phyloP scores from a whole-genome alignment of 2,888 invertebrate genomes.

The Piscicola geometra region DNA sequence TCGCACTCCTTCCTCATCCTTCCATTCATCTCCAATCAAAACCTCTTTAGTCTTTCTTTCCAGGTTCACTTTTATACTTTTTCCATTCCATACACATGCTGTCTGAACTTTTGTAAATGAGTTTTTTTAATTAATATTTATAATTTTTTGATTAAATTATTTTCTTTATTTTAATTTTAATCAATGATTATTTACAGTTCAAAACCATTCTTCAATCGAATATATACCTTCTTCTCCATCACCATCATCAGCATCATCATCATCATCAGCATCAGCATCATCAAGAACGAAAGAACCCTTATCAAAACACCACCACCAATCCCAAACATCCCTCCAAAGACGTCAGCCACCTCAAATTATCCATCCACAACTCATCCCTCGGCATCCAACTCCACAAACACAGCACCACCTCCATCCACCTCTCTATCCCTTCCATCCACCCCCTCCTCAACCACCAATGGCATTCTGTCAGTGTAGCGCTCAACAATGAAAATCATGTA shows the following conservation, averaged over 20 bases:
- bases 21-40: background rate
- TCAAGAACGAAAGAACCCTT: no score
- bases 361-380: background rate
- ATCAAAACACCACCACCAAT: background rate
- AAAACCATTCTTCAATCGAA: background rate
- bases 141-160: no score
- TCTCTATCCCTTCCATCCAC: background rate
- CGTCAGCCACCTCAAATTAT: background rate
- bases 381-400: conserved; percentile 3
- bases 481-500: background rate
- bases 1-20: background rate
- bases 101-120: no score
- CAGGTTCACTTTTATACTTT: background rate
- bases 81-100: no score
- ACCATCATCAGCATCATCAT: no score
- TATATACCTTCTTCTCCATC: no score
- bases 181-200: conserved; percentile 5
- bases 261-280: no score
- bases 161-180: no score
- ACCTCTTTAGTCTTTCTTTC: background rate
- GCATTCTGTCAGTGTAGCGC: background rate
- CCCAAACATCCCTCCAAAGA: background rate
- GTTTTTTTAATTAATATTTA: no score
- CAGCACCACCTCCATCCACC: background rate
- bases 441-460: conserved; percentile 6